Evolutionary conservation across 2,113 vertebrate species (phyloP).

Genomic region (Phyllostomus discolor): DNA sequence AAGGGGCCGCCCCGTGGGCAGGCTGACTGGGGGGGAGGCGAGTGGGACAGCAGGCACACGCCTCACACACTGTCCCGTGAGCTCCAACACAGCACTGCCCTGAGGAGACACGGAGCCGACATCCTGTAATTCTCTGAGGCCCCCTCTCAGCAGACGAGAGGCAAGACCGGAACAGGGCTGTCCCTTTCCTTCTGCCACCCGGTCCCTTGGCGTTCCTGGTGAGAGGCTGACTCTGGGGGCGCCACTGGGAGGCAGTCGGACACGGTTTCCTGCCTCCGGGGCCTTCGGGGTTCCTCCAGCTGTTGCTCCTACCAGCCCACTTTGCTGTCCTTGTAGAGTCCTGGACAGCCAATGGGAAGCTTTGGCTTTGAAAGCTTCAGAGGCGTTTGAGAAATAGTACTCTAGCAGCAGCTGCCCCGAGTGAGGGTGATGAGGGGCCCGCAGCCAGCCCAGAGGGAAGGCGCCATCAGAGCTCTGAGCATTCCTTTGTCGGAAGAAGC

Average conservation of each 20-base stretch:
- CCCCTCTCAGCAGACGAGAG: background rate
- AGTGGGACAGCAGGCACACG: background rate
- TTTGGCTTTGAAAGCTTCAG: slow-evolving; percentile 41
- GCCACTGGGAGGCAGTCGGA: accelerated
- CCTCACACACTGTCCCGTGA: background rate
- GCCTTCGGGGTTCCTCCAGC: background rate
- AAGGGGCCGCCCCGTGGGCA: too few relatives aligned
- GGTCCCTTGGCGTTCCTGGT: accelerated
- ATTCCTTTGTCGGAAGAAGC: background rate
- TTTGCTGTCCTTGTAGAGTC: background rate
- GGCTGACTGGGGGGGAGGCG: background rate
- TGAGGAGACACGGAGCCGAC: background rate
- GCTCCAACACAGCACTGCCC: background rate
- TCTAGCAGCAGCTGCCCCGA: background rate
- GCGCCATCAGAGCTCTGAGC: background rate
- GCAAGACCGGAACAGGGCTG: background rate
- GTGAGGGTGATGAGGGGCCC: background rate
- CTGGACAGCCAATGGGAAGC: background rate
- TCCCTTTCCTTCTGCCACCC: background rate
- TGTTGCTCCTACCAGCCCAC: background rate
- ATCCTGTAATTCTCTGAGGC: background rate
- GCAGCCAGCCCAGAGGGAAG: background rate
- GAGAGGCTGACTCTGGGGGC: background rate
- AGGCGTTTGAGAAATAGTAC: background rate
- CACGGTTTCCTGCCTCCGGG: background rate